phyloP scores from a whole-genome alignment of 2,888 invertebrate species.

The Noctuana brunneofusca region DNA sequence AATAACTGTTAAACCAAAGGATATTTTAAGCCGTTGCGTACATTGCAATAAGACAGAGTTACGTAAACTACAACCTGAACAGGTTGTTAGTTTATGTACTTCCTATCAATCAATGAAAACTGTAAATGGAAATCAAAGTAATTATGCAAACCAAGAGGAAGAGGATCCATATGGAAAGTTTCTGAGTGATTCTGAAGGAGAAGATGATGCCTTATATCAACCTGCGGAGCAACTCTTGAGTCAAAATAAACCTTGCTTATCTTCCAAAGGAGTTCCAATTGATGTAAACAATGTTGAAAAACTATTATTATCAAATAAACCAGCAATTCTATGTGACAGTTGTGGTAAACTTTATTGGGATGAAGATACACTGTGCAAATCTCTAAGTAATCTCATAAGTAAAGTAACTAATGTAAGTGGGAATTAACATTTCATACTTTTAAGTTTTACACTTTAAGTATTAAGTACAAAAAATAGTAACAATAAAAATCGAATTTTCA shows the following conservation, averaged over 20 bases:
- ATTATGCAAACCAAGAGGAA: conserved; percentile 49
- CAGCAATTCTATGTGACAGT: conserved; percentile 86
- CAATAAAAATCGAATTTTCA: too few relatives aligned
- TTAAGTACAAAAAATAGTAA: conserved; percentile 1
- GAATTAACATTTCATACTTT: neutral
- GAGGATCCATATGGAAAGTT: conserved; percentile 62
- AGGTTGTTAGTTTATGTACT: conserved; percentile 58
- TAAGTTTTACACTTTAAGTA: neutral
- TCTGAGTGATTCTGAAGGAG: conserved; percentile 69
- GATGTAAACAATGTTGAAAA: conserved; percentile 78
- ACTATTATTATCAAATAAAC: conserved; percentile 69
- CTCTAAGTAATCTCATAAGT: conserved; percentile 54
- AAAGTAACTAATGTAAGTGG: conserved; percentile 47
- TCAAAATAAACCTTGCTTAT: conserved; percentile 60
- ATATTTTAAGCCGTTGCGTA: conserved; percentile 89
- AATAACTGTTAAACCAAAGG: conserved; percentile 83
- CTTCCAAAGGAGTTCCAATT: conserved; percentile 80
- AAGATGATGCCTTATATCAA: conserved; percentile 56
- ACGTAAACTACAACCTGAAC: conserved; percentile 52
- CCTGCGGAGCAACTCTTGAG: conserved; percentile 43
- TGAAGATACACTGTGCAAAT: conserved; percentile 59
- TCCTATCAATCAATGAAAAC: conserved; percentile 48
- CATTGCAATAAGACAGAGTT: conserved; percentile 77
- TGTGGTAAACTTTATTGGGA: conserved; percentile 92
- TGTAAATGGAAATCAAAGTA: conserved; percentile 39